Conservation (phyloP, 2,888 invertebrate species). For the Lasius fuliginosus region DNA sequence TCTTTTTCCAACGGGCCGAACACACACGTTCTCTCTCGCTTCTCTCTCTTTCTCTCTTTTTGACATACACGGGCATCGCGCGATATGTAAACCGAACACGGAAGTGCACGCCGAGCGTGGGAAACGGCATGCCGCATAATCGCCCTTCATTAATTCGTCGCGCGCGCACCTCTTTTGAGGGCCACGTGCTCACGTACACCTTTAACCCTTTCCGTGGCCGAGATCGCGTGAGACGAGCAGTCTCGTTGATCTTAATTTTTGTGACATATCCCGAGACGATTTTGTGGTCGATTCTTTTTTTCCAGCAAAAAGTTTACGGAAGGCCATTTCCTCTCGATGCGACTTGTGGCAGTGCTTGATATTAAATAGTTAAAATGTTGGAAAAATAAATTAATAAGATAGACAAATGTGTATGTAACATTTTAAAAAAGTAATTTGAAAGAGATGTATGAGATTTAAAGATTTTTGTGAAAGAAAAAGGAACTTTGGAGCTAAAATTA, state of each 20-base stretch:
- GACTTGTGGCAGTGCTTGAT: neutral
- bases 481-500: neutral
- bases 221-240: conserved; percentile 22
- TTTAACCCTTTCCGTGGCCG: conserved; percentile 13
- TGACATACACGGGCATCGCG: conserved; percentile 7
- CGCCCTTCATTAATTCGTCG: conserved; percentile 75
- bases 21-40: neutral
- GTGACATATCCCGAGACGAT: neutral
- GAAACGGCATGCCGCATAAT: conserved; percentile 70
- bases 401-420: neutral
- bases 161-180: conserved; percentile 54
- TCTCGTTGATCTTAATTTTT: neutral
- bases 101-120: conserved; percentile 25
- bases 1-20: neutral
- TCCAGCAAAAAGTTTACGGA: neutral
- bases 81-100: conserved; percentile 33
- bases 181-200: conserved; percentile 11
- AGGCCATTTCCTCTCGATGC: neutral
- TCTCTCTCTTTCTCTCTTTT: conserved; percentile 2
- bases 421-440: neutral
- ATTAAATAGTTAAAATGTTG: neutral
- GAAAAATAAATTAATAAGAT: neutral
- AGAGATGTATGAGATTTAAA: neutral
- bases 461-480: neutral
- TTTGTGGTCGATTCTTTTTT: neutral